Percentiles rank a stretch among this genome's conserved stretches.
These are phyloP conservation scores for Parotocinclus haroldoi DNA, from an alignment of 2,797 vertebrate genomes.

Conservation along the genomic window DNA sequence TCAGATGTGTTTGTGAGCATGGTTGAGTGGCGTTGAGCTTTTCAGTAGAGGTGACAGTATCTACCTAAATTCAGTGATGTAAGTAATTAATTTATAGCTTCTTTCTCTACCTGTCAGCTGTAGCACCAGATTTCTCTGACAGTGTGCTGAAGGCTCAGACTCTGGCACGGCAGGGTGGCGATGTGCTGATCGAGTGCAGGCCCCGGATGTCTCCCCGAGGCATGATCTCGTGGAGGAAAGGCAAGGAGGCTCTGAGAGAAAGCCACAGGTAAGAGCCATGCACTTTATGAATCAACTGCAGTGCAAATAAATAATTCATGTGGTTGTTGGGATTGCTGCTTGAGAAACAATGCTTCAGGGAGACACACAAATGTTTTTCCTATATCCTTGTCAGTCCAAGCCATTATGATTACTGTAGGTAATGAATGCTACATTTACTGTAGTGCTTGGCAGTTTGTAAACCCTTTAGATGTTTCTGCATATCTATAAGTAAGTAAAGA, in stretches of 20 bases:
- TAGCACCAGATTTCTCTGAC: conserved; percentile 90
- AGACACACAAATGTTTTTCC: too few relatives aligned
- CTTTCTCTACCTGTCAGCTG: conserved; percentile 66
- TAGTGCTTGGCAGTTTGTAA: too few relatives aligned
- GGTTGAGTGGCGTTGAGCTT: conserved; percentile 31
- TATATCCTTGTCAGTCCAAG: too few relatives aligned
- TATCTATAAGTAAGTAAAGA: too few relatives aligned
- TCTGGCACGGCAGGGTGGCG: conserved; percentile 86
- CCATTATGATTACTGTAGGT: too few relatives aligned
- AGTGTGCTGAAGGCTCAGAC: conserved; percentile 85
- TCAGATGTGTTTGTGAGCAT: too few relatives aligned
- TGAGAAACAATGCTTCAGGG: too few relatives aligned
- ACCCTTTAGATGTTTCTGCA: too few relatives aligned
- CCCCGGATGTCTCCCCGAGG: conserved; percentile 92
- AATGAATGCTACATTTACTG: too few relatives aligned
- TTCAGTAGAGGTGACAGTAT: conserved; percentile 42
- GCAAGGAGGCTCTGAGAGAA: conserved; percentile 82
- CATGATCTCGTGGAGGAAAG: conserved; percentile 91
- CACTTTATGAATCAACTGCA: neutral
- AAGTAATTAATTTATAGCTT: neutral
- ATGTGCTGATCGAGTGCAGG: conserved; percentile 89
- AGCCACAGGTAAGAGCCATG: conserved; percentile 80
- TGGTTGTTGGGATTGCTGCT: neutral
- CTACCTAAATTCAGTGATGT: conserved; percentile 27
- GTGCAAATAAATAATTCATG: neutral